These are phyloP conservation scores for Drosophila austrosaltans DNA, from an alignment of 2,888 invertebrate species.

Conservation along the genomic window DNA sequence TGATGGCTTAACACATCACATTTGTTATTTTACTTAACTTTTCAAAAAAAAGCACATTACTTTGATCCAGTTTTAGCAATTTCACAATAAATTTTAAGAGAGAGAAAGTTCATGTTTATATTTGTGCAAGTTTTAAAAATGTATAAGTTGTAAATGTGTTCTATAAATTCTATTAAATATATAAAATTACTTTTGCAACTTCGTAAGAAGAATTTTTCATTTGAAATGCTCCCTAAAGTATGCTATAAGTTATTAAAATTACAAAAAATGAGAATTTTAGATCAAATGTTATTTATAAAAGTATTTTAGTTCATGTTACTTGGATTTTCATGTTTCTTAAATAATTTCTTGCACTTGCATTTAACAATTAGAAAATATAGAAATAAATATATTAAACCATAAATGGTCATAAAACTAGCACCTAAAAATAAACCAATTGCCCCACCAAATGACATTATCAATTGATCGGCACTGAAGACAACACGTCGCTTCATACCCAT, in stretches of 20 bases:
- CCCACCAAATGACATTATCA: slow-evolving; percentile 82
- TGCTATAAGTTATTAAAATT: not conserved
- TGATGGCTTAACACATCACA: slow-evolving; percentile 22
- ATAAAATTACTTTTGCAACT: no score
- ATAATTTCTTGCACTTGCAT: slow-evolving; percentile 31
- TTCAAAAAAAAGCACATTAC: not conserved
- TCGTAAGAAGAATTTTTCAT: not conserved
- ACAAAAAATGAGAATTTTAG: no score
- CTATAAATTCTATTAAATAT: not conserved
- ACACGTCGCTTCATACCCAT: slow-evolving; percentile 78
- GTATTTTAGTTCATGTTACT: no score
- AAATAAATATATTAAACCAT: slow-evolving; percentile 61
- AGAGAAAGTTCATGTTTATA: not conserved
- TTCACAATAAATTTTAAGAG: slow-evolving; percentile 1
- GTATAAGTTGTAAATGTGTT: not conserved
- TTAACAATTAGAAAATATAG: slow-evolving; percentile 53
- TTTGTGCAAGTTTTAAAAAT: not conserved
- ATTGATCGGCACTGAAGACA: slow-evolving; percentile 81
- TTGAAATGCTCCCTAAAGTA: not conserved
- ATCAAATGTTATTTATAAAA: no score
- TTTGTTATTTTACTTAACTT: slow-evolving; percentile 2
- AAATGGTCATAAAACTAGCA: slow-evolving; percentile 81
- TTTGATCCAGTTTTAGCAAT: not conserved
- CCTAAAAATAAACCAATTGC: slow-evolving; percentile 82
- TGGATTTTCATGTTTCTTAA: no score